Percentiles rank a stretch among this genome's conserved stretches.
Evolutionary conservation across 2,797 vertebrate species (phyloP).

Genomic region (Anguilla anguilla): DNA sequence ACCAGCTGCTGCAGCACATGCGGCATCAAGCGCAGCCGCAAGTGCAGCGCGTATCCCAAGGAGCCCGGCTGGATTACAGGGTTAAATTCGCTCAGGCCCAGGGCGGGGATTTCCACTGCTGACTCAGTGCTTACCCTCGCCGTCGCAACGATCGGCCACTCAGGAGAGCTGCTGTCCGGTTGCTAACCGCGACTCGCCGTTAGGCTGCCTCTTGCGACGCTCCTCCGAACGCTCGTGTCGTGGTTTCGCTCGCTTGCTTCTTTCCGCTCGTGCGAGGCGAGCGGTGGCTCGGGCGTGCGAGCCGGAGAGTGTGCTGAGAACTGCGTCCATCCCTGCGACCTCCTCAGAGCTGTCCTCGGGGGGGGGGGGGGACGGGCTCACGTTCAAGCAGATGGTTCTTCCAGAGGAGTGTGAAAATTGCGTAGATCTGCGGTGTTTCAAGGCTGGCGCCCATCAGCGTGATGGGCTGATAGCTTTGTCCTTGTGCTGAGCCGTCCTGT

Average conservation of each 20-base stretch:
- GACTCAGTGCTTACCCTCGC: background rate
- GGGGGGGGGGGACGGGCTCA: constrained; percentile 19
- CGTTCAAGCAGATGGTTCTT: constrained; percentile 36
- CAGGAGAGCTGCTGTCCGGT: background rate
- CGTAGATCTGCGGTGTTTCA: constrained; percentile 20
- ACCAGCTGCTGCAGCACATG: background rate
- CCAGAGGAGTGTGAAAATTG: constrained; percentile 33
- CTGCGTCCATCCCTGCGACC: constrained; percentile 7
- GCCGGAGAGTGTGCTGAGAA: no score
- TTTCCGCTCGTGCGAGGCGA: no score
- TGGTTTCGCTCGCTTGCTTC: background rate
- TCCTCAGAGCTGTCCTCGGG: no score
- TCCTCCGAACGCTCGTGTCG: background rate
- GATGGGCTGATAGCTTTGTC: constrained; percentile 26
- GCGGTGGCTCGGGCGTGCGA: no score
- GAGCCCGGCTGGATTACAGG: background rate
- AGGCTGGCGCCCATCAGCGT: constrained; percentile 17
- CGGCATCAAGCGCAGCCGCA: background rate
- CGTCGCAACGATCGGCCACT: background rate
- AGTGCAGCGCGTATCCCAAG: background rate
- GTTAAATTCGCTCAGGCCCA: constrained; percentile 12
- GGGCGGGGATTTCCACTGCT: background rate
- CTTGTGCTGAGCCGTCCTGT: background rate
- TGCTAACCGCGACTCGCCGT: background rate
- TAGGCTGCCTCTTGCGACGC: background rate